A percentile compares a stretch with the other conserved stretches of the same genome.
These are phyloP conservation scores for Propsilocerus akamusi DNA, from an alignment of 1,140 invertebrate species.

Conservation along the genomic window DNA sequence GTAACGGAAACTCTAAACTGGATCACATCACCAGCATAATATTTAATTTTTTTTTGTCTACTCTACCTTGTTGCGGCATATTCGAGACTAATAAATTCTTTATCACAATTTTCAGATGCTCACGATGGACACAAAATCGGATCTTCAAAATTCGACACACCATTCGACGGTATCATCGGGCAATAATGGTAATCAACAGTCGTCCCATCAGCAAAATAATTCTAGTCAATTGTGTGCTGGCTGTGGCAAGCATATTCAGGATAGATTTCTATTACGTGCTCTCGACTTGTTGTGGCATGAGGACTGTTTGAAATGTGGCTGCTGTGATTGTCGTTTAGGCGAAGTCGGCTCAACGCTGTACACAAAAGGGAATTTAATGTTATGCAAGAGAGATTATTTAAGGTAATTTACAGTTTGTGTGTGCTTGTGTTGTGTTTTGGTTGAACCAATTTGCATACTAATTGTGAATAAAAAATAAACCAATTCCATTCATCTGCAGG, in stretches of 20 bases:
- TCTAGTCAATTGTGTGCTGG: slow-evolving; percentile 60
- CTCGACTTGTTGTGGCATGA: slow-evolving; percentile 94
- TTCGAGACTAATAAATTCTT: neutral
- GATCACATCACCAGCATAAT: no score
- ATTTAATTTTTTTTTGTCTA: neutral
- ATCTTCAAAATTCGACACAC: slow-evolving; percentile 23
- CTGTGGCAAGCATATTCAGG: slow-evolving; percentile 71
- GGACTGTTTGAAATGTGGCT: slow-evolving; percentile 93
- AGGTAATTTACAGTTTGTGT: slow-evolving; percentile 62
- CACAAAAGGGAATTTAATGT: slow-evolving; percentile 87
- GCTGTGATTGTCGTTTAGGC: slow-evolving; percentile 89
- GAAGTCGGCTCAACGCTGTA: slow-evolving; percentile 96
- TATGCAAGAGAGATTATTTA: slow-evolving; percentile 96
- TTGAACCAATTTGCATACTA: no score
- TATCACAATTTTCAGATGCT: slow-evolving; percentile 27
- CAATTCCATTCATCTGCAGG: slow-evolving; percentile 21
- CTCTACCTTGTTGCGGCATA: neutral
- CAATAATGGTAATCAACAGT: slow-evolving; percentile 1
- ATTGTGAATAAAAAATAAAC: neutral
- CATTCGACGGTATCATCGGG: slow-evolving; percentile 9
- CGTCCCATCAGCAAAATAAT: slow-evolving; percentile 28
- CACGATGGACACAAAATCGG: slow-evolving; percentile 52
- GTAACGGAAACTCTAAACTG: no score
- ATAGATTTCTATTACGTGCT: slow-evolving; percentile 66
- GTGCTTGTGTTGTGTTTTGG: no score